A percentile compares a stretch with the other conserved stretches of the same genome.
Conservation (phyloP, 2,888 invertebrate species). For the Polydrusus tereticollis region DNA sequence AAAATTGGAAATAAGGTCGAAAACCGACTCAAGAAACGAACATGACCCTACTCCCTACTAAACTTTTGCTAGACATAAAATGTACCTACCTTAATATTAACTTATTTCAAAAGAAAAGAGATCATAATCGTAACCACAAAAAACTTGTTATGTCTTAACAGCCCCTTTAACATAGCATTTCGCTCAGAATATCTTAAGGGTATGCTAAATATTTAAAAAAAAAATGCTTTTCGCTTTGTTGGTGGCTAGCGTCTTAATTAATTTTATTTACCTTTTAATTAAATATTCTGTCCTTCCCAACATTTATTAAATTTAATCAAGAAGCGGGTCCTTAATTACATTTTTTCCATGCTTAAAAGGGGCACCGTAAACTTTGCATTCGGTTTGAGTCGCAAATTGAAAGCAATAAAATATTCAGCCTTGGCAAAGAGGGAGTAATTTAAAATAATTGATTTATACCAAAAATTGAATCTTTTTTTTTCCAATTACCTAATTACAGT, state of each 20-base stretch:
- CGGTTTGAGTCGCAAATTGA: neutral
- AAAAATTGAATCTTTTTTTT: neutral
- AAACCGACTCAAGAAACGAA: too few species aligned
- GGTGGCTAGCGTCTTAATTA: neutral
- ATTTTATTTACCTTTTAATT: neutral
- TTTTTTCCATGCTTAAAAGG: neutral
- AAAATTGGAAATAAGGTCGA: too few species aligned
- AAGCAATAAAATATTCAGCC: slow-evolving; percentile 12
- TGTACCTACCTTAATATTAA: too few species aligned
- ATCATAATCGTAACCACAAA: too few species aligned
- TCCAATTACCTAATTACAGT: neutral
- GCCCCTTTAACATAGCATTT: too few species aligned
- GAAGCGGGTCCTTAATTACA: neutral
- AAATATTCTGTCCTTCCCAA: neutral
- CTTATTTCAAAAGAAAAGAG: too few species aligned
- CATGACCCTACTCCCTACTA: too few species aligned
- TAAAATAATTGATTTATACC: neutral
- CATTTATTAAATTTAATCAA: neutral
- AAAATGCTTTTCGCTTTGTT: too few species aligned
- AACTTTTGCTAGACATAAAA: too few species aligned
- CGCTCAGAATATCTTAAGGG: too few species aligned
- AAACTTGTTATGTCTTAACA: too few species aligned
- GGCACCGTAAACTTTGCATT: neutral
- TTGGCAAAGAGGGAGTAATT: neutral
- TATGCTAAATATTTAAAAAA: too few species aligned